These are phyloP conservation scores for Hirudinaria manillensis DNA, from an alignment of 2,888 invertebrate species.

Conservation along the genomic window DNA sequence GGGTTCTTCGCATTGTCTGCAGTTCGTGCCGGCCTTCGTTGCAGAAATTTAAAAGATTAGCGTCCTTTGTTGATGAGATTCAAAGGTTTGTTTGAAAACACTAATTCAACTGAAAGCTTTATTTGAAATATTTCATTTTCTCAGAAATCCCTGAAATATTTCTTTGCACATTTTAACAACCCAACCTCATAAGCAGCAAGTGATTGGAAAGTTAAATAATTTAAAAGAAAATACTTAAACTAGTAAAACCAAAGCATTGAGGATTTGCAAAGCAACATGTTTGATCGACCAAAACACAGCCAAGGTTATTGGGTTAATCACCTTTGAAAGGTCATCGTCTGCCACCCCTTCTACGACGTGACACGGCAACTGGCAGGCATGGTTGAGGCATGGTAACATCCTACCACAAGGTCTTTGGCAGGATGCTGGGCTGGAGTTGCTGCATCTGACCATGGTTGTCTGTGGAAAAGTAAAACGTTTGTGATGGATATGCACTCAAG, in stretches of 20 bases:
- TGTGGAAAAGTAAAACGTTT: conserved; percentile 38
- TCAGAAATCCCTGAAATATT: too few species aligned
- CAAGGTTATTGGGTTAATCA: background rate
- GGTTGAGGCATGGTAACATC: conserved; percentile 54
- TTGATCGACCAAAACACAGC: background rate
- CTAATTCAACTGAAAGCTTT: too few species aligned
- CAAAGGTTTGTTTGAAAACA: too few species aligned
- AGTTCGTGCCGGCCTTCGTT: conserved; percentile 49
- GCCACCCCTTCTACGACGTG: conserved; percentile 57
- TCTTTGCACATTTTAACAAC: too few species aligned
- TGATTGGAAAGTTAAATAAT: too few species aligned
- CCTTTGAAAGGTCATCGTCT: background rate
- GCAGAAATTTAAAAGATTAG: background rate
- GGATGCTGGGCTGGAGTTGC: conserved; percentile 60
- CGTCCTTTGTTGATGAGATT: background rate
- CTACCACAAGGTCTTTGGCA: conserved; percentile 55
- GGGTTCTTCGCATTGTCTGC: conserved; percentile 49
- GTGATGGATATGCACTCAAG: too few species aligned
- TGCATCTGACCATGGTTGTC: conserved; percentile 52
- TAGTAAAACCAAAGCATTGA: too few species aligned
- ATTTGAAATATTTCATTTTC: too few species aligned
- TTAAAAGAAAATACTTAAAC: too few species aligned
- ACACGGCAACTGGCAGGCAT: conserved; percentile 66
- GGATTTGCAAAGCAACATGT: too few species aligned
- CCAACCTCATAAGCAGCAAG: too few species aligned